Conservation (phyloP, 30 jellyfish, hydroid and myxozoan species). For the Sanderia malayensis region DNA sequence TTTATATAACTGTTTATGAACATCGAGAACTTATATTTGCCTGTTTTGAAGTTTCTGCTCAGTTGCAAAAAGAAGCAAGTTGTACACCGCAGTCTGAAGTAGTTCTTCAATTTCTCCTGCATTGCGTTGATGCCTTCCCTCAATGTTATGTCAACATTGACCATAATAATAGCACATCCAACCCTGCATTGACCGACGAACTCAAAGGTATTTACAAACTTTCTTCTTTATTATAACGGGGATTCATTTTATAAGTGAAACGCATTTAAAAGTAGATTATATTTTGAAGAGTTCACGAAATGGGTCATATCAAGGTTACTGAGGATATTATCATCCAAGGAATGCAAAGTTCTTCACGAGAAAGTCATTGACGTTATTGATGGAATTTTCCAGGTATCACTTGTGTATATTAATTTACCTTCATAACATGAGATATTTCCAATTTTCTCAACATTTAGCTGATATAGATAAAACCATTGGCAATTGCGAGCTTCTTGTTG, state of each 20-base stretch:
- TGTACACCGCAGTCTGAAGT: conserved; percentile 75
- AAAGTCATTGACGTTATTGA: conserved; percentile 60
- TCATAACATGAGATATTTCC: no score
- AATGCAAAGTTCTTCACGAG: conserved; percentile 50
- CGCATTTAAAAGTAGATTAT: no score
- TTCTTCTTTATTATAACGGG: no score
- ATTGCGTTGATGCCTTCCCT: conserved; percentile 86
- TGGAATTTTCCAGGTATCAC: conserved; percentile 59
- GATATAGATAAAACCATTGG: no score
- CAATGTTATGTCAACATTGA: conserved; percentile 68
- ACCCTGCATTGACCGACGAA: background rate
- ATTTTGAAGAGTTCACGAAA: conserved; percentile 74
- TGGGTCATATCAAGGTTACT: conserved; percentile 77
- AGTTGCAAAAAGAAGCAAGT: conserved; percentile 46
- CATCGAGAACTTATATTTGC: no score
- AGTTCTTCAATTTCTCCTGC: conserved; percentile 77
- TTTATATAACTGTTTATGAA: no score
- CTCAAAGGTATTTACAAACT: background rate
- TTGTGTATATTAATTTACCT: no score
- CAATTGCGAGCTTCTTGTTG: no score
- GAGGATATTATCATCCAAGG: conserved; percentile 52
- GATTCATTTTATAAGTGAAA: no score
- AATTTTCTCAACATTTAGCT: no score
- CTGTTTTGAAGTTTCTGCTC: conserved; percentile 42
- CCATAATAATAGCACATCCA: background rate